Evolutionary conservation across 2,888 invertebrate species (phyloP).

Genomic region (Drosophila prolongata): DNA sequence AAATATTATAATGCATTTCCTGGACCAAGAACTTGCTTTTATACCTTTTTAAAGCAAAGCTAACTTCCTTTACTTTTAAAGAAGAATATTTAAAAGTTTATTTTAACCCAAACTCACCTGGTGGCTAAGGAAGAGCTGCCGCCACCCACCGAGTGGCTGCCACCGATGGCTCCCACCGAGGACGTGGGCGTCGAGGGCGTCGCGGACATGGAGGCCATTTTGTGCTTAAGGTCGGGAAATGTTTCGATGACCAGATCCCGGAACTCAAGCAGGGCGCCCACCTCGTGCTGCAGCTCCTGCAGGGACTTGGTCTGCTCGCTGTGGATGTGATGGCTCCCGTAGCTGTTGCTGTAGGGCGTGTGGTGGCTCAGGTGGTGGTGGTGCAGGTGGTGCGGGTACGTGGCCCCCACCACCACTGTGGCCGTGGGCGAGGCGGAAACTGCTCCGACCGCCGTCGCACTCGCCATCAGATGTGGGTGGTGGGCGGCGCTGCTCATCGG

Average conservation of each 20-base stretch:
- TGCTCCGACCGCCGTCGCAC: slow-evolving; percentile 29
- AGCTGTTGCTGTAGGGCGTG: slow-evolving; percentile 78
- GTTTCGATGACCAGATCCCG: slow-evolving; percentile 97
- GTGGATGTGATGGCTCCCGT: slow-evolving; percentile 87
- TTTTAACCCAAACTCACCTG: slow-evolving; percentile 61
- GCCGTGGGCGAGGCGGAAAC: slow-evolving; percentile 63
- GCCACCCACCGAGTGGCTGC: slow-evolving; percentile 69
- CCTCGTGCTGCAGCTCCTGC: slow-evolving; percentile 97
- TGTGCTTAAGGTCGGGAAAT: slow-evolving; percentile 95
- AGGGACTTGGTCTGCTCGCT: slow-evolving; percentile 96
- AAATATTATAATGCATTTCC: no score
- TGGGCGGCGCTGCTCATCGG: slow-evolving; percentile 87
- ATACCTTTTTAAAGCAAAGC: no score
- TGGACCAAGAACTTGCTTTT: no score
- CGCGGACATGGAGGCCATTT: slow-evolving; percentile 89
- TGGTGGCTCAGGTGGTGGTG: slow-evolving; percentile 81
- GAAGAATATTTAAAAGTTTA: no score
- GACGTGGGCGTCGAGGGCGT: slow-evolving; percentile 71
- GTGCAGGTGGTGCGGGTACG: slow-evolving; percentile 81
- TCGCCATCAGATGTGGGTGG: slow-evolving; percentile 68
- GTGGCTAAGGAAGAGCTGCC: slow-evolving; percentile 82
- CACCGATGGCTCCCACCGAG: slow-evolving; percentile 61
- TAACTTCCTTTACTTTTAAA: no score
- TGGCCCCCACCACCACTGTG: slow-evolving; percentile 76
- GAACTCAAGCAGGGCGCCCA: slow-evolving; percentile 95